Evolutionary conservation across 2,113 vertebrate genomes (phyloP), one percentile per base, ranked within the genome.

Genomic region (Poeciliopsis occidentalis): DNA sequence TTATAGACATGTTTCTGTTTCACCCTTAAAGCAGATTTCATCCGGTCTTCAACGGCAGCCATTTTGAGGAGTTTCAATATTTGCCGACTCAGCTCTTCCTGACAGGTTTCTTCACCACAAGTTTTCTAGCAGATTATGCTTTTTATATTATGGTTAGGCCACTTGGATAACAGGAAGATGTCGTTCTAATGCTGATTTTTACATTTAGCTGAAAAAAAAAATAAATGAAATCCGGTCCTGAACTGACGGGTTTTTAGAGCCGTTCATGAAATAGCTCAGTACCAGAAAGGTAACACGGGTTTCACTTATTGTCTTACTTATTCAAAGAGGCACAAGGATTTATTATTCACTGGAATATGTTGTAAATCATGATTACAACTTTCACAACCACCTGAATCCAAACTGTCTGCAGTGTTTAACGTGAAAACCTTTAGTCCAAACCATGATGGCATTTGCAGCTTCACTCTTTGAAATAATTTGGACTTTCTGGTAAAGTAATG

Each of bases 401-500:
- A 39, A 61, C 68, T 12, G 30, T 67, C n/a, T 15, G 8, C 64
- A 44, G 10, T 32, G 61, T 54, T 68, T 57, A 17, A 26, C 5
- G 44, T 5, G 34, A 61, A 67, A 73, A 51, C 37, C 29, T 73
- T 69, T 34, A 2, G 37, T 80, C 11, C 13, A 63, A 60, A 75
- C 75, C 19, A 60, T 8, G 26, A 57, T 4, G 17, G 2, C 8
- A 19, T 8, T 67, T 44, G 70, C 31, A 77, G 41, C n/a, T 72
- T 57, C 32, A 37, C 15, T 75, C 15, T 41, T 61, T 29, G 44
- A 57, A 73, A 63, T 69, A 34, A 68, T 64, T 26, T 51, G 37
- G 37, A 61, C 19, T 69, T 54, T 67, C 60, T 82, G 71, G 29
- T 65, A 80, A 86, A 60, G 64, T 72, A 79, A 69, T 73, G n/a